A percentile compares a stretch with the other conserved stretches of the same genome.
phyloP scores from a whole-genome alignment of 2,797 vertebrate genomes.

The Leptatherina wallacei region DNA sequence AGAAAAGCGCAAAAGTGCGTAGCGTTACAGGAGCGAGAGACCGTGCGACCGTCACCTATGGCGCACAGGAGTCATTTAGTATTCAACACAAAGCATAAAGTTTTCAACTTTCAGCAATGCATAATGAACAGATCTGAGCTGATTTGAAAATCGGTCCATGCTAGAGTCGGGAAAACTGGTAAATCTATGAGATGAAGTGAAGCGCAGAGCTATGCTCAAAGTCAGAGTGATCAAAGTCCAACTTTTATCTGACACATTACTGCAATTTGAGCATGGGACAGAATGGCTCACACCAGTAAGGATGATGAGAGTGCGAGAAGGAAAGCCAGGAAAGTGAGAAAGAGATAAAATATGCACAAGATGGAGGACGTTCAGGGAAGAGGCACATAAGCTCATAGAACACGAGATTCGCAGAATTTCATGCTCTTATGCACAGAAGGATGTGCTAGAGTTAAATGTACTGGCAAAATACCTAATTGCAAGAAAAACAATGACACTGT shows the following conservation, averaged over 20 bases:
- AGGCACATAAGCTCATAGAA: conserved; percentile 35
- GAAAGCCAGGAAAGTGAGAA: conserved; percentile 28
- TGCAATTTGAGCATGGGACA: conserved; percentile 32
- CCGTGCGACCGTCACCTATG: no score
- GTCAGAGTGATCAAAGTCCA: conserved; percentile 59
- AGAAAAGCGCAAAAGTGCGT: no score
- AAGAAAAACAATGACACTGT: no score
- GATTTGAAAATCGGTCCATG: conserved; percentile 39
- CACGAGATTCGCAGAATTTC: conserved; percentile 37
- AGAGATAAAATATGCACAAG: conserved; percentile 55
- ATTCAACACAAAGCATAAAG: no score
- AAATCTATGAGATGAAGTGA: conserved; percentile 48
- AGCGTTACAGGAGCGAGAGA: no score
- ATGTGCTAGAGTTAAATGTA: background rate
- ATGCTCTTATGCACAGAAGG: conserved; percentile 35
- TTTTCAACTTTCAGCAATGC: no score
- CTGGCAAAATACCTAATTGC: background rate
- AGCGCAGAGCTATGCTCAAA: conserved; percentile 39
- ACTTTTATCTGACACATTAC: conserved; percentile 50
- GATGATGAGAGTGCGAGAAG: conserved; percentile 23
- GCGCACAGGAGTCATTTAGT: no score
- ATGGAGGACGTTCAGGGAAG: conserved; percentile 39
- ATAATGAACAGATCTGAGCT: conserved; percentile 36
- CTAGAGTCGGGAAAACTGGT: conserved; percentile 29
- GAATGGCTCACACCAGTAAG: conserved; percentile 13